These are phyloP conservation scores for Taeniopygia guttata DNA, from an alignment of 2,797 vertebrate genomes.

Conservation along the genomic window DNA sequence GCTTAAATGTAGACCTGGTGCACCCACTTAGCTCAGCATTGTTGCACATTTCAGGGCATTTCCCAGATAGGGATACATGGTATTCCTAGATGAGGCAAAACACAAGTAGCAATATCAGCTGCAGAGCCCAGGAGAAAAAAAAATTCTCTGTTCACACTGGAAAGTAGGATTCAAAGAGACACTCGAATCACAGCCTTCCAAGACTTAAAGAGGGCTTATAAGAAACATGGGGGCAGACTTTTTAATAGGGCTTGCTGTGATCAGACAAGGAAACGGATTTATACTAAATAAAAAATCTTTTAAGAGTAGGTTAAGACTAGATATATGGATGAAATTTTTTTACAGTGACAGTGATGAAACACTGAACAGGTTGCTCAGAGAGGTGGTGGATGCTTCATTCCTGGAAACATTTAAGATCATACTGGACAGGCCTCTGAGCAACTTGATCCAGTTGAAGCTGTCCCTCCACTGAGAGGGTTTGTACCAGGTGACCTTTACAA, in stretches of 20 bases:
- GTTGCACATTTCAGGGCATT: not conserved
- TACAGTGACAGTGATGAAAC: not conserved
- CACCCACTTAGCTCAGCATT: not conserved
- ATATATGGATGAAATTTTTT: not conserved
- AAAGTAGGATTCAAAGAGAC: not conserved
- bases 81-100: not conserved
- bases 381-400: not conserved
- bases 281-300: not conserved
- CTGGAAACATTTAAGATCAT: not conserved
- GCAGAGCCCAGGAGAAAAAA: not conserved
- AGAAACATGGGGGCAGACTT: not conserved
- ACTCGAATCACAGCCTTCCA: not conserved
- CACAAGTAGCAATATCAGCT: not conserved
- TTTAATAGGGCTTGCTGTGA: accelerated
- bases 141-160: not conserved
- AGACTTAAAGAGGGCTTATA: not conserved
- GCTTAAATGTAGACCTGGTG: not conserved
- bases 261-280: not conserved
- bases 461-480: not conserved
- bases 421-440: not conserved
- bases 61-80: accelerated
- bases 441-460: not conserved
- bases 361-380: not conserved
- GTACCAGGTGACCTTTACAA: not conserved
- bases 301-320: not conserved